A percentile compares a stretch with the other conserved stretches of the same genome.
Evolutionary conservation across 2,888 invertebrate species (phyloP).

Genomic region (Hypsopygia costalis): DNA sequence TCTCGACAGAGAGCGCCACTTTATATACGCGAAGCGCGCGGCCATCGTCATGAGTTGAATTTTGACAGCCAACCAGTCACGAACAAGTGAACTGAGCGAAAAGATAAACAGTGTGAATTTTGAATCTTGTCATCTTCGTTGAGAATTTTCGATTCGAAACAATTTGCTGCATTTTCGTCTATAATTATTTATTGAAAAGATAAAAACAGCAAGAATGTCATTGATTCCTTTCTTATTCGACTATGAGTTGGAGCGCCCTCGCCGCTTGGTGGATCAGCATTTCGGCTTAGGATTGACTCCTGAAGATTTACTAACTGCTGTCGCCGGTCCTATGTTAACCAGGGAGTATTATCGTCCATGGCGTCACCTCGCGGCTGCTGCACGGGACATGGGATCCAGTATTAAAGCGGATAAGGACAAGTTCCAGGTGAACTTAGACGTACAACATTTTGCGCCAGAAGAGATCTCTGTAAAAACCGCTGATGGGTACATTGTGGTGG

Average conservation of each 20-base stretch:
- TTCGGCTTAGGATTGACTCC: slow-evolving; percentile 74
- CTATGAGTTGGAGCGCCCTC: slow-evolving; percentile 58
- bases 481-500: slow-evolving; percentile 85
- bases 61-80: neutral
- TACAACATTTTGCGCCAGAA: slow-evolving; percentile 87
- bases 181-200: no score
- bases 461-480: slow-evolving; percentile 88
- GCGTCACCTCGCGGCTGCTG: slow-evolving; percentile 67
- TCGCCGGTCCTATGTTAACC: slow-evolving; percentile 37
- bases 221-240: slow-evolving; percentile 67
- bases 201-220: no score
- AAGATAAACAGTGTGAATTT: no score
- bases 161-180: no score
- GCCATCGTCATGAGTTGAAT: slow-evolving; percentile 1
- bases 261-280: slow-evolving; percentile 74
- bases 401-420: slow-evolving; percentile 72
- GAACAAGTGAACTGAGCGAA: no score
- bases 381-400: slow-evolving; percentile 74
- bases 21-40: slow-evolving; percentile 40
- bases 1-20: slow-evolving; percentile 42
- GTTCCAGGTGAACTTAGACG: slow-evolving; percentile 84
- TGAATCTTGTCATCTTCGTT: no score
- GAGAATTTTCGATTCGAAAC: no score
- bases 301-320: slow-evolving; percentile 60
- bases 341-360: slow-evolving; percentile 64